Percentiles rank a stretch among this genome's conserved stretches.
Conservation (phyloP, 2,888 invertebrate genomes). For the Dolichopus griseipennis region DNA sequence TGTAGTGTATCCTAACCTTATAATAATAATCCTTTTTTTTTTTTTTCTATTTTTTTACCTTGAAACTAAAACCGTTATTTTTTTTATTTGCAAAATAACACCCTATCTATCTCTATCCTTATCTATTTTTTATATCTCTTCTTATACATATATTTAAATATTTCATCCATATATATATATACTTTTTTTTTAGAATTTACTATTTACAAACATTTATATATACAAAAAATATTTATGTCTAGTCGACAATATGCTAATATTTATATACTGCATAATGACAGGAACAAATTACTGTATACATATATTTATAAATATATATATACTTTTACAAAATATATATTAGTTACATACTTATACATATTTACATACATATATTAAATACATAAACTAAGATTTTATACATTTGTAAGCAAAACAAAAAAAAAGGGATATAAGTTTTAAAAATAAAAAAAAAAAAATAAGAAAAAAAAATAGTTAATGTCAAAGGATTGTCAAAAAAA, state of each 20-base stretch:
- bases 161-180: too few species aligned
- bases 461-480: background rate
- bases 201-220: background rate
- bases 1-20: too few species aligned
- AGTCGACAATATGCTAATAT: background rate
- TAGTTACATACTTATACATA: background rate
- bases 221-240: background rate
- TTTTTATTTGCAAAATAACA: background rate
- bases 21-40: too few species aligned
- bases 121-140: too few species aligned
- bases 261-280: background rate
- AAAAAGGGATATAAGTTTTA: too few species aligned
- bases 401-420: too few species aligned
- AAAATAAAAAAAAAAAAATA: background rate
- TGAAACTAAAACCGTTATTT: conserved; percentile 3
- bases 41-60: background rate
- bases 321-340: background rate
- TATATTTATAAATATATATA: background rate
- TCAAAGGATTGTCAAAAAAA: background rate
- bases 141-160: too few species aligned
- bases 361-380: too few species aligned
- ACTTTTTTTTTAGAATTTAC: too few species aligned
- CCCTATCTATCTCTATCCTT: background rate
- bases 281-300: background rate
- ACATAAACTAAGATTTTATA: too few species aligned